Conservation (phyloP, 2,888 invertebrate species). For the Peribatodes rhomboidaria region DNA sequence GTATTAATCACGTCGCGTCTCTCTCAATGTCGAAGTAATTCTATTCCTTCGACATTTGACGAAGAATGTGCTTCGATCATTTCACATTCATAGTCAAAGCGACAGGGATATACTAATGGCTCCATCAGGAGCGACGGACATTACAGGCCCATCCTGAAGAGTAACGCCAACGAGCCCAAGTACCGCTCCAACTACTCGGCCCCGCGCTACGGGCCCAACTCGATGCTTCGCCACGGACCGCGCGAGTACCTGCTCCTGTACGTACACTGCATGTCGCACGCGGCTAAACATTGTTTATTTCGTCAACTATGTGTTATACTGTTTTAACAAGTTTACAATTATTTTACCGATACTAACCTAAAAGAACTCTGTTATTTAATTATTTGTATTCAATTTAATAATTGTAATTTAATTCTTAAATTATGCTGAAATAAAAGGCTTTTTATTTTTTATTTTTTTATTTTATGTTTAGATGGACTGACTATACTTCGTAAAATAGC, state of each 20-base stretch:
- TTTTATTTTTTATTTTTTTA: no score
- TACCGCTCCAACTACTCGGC: conserved; percentile 87
- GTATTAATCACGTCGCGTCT: background rate
- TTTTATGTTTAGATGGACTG: no score
- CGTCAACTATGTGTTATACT: no score
- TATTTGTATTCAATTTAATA: no score
- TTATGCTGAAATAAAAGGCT: no score
- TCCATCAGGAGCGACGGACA: conserved; percentile 5
- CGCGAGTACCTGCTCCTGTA: conserved; percentile 92
- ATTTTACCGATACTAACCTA: no score
- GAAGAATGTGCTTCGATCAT: background rate
- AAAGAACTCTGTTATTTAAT: no score
- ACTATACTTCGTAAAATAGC: no score
- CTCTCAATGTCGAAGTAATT: background rate
- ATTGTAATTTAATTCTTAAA: no score
- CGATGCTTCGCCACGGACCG: conserved; percentile 91
- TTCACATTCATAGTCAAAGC: background rate
- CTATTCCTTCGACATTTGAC: no score
- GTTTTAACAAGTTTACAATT: no score
- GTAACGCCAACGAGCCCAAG: conserved; percentile 79
- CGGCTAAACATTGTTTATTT: no score
- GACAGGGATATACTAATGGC: conserved; percentile 2
- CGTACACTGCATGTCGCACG: conserved; percentile 70
- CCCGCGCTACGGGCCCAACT: conserved; percentile 90
- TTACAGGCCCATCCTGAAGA: conserved; percentile 78